Conservation (phyloP, 2,888 invertebrate species). For the Belgica antarctica region DNA sequence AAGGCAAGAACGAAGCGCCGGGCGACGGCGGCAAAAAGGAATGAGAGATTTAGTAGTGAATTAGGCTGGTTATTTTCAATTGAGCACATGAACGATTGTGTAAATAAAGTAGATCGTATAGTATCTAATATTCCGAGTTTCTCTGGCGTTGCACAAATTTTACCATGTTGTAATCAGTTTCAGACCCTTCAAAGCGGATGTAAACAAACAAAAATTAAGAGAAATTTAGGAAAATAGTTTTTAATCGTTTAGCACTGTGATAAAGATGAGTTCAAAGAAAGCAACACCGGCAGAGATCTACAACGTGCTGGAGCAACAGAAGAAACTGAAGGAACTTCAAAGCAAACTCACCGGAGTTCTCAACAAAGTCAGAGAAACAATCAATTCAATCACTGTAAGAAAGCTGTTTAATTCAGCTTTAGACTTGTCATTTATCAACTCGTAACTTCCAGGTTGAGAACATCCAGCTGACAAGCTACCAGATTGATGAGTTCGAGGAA, state of each 20-base stretch:
- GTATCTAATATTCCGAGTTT: too few species aligned
- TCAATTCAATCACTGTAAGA: conserved; percentile 29
- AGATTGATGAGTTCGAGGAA: background rate
- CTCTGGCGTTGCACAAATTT: too few species aligned
- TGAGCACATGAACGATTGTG: conserved; percentile 20
- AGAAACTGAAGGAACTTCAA: background rate
- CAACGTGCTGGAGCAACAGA: conserved; percentile 16
- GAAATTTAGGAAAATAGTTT: too few species aligned
- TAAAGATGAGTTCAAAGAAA: background rate
- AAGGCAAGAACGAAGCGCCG: background rate
- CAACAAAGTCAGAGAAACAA: background rate
- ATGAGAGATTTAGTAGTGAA: background rate
- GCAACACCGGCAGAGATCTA: conserved; percentile 18
- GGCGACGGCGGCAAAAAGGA: background rate
- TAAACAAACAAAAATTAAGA: too few species aligned
- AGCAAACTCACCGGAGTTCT: background rate
- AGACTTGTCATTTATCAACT: background rate
- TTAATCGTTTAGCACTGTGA: too few species aligned
- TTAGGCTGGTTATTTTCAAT: background rate
- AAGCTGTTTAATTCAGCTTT: background rate
- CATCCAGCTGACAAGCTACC: background rate
- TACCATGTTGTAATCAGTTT: too few species aligned
- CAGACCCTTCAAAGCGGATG: too few species aligned
- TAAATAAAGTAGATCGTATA: background rate
- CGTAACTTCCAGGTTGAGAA: conserved; percentile 36